Base-by-base conservation (phyloP, 2,888 invertebrate species). In the Colostygia pectinataria region DNA sequence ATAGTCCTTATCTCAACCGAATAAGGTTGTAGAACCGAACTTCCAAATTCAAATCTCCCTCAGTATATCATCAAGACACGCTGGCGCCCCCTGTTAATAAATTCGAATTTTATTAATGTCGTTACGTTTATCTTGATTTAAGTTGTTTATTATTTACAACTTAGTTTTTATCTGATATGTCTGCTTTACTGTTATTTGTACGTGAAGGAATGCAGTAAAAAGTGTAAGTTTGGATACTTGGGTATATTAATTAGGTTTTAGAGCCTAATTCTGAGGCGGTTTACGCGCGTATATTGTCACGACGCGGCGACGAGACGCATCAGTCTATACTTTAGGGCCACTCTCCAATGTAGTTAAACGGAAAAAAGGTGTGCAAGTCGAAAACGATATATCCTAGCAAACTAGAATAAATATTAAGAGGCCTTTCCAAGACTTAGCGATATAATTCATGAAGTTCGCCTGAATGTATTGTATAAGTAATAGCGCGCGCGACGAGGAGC, bases 71-170 rank as follows among this genome's bases (percentile, higher is more conserved):
- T 63, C 54, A 71, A 86, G 87, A 86, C 87, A 57, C 70, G 63
- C 75, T 86, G 89, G 89, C 88, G 88, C 88, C 86, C 74, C 65
- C 66, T 65, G 68, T 75, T 77, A 77, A 81, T 74, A 84, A 83
- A 85, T 87, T 75, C 74, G 67, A 69, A 80, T 83, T 88, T 88
- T 89, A 89, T 89, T 87, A 84, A 88, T 86, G 89, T 81, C 77
- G 81, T 80, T 77, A 75, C 71, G 63, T 56, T 76, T 77, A 88
- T 88, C 89, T 85, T 78, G 86, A 89, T 87, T 41, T 45, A 9
- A 9, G 14, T 8, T 20, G 68, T 78, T 79, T 89, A 90, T 90
- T 90, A 89, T 90, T 90, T 90, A 90, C 83, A 78, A 74, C 78
- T 62, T 54, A 49, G 40, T 55, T 55, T 51, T 59, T 64, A 62